A percentile compares a stretch with the other conserved stretches of the same genome.
Conservation (phyloP, 1,140 invertebrate genomes). For the Atta cephalotes region DNA sequence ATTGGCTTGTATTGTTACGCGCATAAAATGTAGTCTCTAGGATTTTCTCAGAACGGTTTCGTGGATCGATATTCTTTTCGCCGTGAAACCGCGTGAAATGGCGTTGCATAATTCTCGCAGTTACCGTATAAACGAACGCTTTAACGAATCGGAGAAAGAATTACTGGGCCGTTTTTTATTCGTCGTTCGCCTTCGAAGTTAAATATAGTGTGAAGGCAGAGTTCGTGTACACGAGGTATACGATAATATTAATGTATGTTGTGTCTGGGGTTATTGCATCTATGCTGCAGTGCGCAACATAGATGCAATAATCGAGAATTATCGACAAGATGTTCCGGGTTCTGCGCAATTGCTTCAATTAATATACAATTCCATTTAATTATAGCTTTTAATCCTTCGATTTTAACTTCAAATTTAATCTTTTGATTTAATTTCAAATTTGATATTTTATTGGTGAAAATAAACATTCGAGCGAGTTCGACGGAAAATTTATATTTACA, state of each 20-base stretch:
- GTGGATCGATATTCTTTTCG: slow-evolving; percentile 36
- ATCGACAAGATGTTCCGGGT: neutral
- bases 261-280: slow-evolving; percentile 23
- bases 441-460: neutral
- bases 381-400: neutral
- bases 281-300: neutral
- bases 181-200: slow-evolving; percentile 2
- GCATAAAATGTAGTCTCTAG: neutral
- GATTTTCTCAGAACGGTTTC: neutral
- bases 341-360: neutral
- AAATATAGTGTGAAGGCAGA: slow-evolving; percentile 17
- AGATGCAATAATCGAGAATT: too few species aligned
- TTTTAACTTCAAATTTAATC: neutral
- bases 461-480: neutral
- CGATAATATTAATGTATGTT: neutral
- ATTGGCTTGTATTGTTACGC: neutral
- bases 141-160: slow-evolving; percentile 45
- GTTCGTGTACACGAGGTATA: neutral
- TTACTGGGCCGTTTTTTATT: neutral
- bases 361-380: neutral
- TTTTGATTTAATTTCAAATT: neutral
- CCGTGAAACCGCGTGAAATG: slow-evolving; percentile 17
- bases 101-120: slow-evolving; percentile 42
- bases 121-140: slow-evolving; percentile 8
- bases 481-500: neutral